Percentiles rank a stretch among this genome's conserved stretches.
These are phyloP conservation scores for Zalophus californianus DNA, from an alignment of 2,797 vertebrate species.

Conservation along the genomic window DNA sequence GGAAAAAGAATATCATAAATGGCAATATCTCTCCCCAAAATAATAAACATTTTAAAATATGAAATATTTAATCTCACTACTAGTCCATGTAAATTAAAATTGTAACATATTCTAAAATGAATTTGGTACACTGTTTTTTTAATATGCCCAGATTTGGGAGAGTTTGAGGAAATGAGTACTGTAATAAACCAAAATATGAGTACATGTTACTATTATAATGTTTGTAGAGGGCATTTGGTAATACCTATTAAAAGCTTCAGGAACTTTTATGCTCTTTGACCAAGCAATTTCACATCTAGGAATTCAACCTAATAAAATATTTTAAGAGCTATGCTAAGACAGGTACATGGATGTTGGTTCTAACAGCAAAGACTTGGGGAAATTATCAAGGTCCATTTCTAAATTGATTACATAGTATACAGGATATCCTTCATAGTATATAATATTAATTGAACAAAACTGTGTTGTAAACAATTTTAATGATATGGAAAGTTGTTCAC, in stretches of 20 bases:
- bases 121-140: neutral
- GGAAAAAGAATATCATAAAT: neutral
- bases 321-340: slow-evolving; percentile 34
- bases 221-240: neutral
- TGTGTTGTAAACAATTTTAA: slow-evolving; percentile 44
- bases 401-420: neutral
- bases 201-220: neutral
- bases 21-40: neutral
- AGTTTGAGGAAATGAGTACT: neutral
- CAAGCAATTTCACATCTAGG: slow-evolving; percentile 49
- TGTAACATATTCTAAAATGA: neutral
- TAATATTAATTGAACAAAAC: slow-evolving; percentile 21
- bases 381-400: neutral
- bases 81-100: slow-evolving; percentile 27
- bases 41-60: slow-evolving; percentile 42
- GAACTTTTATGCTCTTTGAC: neutral
- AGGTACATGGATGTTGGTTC: neutral
- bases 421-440: neutral
- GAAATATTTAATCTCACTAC: neutral
- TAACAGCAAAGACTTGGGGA: neutral
- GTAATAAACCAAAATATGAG: neutral
- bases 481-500: neutral
- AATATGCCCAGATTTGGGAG: neutral
- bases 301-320: slow-evolving; percentile 29
- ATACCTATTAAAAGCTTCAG: neutral